phyloP scores from a whole-genome alignment of 2,113 vertebrate genomes.

The Oplegnathus fasciatus region DNA sequence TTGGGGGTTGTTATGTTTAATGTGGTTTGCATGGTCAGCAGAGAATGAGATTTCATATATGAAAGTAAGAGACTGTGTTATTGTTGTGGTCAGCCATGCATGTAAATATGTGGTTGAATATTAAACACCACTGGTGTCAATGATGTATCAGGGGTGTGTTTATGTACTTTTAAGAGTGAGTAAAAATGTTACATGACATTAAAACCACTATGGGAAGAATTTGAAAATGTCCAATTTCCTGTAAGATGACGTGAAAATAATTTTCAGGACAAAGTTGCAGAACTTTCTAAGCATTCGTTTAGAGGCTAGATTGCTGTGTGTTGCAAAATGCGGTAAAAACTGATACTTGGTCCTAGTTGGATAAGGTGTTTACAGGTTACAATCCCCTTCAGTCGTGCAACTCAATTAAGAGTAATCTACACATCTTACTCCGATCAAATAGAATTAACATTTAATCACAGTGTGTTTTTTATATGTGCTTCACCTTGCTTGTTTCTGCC shows the following conservation, averaged over 20 bases:
- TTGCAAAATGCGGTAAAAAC: background rate
- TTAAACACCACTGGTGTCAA: background rate
- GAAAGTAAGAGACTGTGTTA: background rate
- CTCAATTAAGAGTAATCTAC: background rate
- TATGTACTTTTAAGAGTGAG: background rate
- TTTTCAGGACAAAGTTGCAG: too few relatives aligned
- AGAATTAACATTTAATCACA: background rate
- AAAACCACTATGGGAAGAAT: too few relatives aligned
- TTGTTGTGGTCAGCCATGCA: background rate
- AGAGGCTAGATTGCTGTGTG: background rate
- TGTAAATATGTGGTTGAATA: background rate
- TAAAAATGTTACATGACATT: background rate
- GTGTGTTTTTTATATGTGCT: background rate
- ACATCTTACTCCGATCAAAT: background rate
- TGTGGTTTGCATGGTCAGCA: background rate
- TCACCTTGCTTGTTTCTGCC: background rate
- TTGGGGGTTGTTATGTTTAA: background rate
- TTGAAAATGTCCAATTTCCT: too few relatives aligned
- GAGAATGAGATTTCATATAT: background rate
- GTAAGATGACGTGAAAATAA: too few relatives aligned
- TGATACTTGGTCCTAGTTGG: background rate
- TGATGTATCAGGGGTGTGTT: too few relatives aligned
- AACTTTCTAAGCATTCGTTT: background rate
- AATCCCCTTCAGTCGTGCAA: background rate
- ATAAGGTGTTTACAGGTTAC: background rate